Base-by-base conservation (phyloP, 2,113 vertebrate species). In the Coptodon bakossiorum region DNA sequence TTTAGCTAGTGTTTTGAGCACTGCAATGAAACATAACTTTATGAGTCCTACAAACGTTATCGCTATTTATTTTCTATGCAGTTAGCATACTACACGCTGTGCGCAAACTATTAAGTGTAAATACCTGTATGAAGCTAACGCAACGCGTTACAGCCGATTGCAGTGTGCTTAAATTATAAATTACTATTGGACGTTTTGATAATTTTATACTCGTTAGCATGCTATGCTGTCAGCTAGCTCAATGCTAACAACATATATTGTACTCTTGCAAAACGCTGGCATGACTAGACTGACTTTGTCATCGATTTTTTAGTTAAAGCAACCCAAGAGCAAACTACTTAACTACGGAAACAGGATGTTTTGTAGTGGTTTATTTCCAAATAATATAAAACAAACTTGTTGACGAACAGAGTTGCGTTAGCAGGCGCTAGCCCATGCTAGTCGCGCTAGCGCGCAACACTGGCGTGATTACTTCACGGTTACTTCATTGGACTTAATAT, bases 341-440 rank as follows among this genome's bases (percentile, higher is more conserved):
- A 16, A 43, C 9, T 9, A 2, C 0, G 1, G 2, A 48, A 56
- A 54, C 1, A 3, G 2, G 1, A 5, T 1, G 6, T 56, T 48
- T 76, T 3, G 6, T 5, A 8, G 29, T 6, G 19, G 34, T 88
- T 82, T n/a, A 45, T 59, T 57, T 16, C 10, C 24, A 71, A 24
- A 10, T 81, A 19, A 8, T 19, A 11, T 6, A 40, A 52, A 48
- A 54, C 19, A 80, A 92, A 94, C 85, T 93, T 94, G 86, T 92
- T 88, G 78, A 86, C 83, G 68, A 68, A 61, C 56, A 81, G 80
- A 82, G 82, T 68, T n/a, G 57, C 43, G 34, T 84, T 93, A 92
- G 90, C 90, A 16, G 13, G 3, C 56, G 90, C 63, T 93, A 93
- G 86, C 85, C 54, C 14, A 19, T 24, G 92, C 92, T 94, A 93